These are phyloP conservation scores for Aproaerema taeniolella DNA, from an alignment of 2,888 invertebrate species.

Conservation along the genomic window DNA sequence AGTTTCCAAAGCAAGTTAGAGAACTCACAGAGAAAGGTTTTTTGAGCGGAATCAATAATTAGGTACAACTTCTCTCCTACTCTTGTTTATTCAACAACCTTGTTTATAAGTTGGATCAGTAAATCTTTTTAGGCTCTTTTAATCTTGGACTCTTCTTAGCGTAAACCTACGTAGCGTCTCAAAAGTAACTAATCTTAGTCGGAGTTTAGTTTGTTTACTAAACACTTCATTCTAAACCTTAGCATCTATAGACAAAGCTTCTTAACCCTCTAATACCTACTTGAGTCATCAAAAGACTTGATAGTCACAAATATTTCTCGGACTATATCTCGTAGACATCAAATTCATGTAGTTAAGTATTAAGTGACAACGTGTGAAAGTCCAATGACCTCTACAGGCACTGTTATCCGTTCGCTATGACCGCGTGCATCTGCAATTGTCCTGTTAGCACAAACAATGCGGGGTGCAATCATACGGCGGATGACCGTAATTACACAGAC, in stretches of 20 bases:
- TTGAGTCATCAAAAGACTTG: no score
- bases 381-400: not conserved
- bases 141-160: no score
- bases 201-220: no score
- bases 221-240: no score
- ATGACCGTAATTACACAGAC: conserved; percentile 14
- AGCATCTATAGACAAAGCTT: no score
- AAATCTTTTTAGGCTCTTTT: not conserved
- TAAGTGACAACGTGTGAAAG: no score
- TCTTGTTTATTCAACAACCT: conserved; percentile 32
- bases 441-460: conserved; percentile 15
- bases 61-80: conserved; percentile 43
- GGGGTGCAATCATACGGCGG: conserved; percentile 12
- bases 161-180: no score
- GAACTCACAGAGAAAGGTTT: conserved; percentile 38
- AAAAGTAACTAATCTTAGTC: no score
- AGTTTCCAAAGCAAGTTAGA: conserved; percentile 44
- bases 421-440: conserved; percentile 13
- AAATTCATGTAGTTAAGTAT: no score
- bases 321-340: no score
- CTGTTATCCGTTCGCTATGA: not conserved
- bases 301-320: no score
- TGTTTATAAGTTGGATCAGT: not conserved
- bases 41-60: conserved; percentile 54
- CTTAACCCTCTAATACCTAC: no score